phyloP scores from a whole-genome alignment of 2,888 invertebrate species.

The Drosophila seclusa region DNA sequence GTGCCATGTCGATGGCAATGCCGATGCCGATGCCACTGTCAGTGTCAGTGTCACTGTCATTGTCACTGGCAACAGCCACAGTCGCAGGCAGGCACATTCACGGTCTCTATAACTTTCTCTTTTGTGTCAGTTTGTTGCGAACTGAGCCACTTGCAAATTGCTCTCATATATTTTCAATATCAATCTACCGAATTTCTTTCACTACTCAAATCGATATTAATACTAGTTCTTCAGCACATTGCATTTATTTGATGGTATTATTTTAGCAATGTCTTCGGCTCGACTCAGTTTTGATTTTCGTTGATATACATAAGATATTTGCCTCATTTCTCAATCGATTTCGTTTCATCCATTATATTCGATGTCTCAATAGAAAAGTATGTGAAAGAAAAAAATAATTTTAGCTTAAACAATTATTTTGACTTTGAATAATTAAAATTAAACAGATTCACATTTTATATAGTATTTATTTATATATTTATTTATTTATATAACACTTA shows the following conservation, averaged over 20 bases:
- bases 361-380: neutral
- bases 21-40: neutral
- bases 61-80: neutral
- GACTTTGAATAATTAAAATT: neutral
- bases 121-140: conserved; percentile 16
- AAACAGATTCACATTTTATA: neutral
- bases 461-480: neutral
- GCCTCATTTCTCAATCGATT: neutral
- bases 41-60: conserved; percentile 1
- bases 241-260: neutral
- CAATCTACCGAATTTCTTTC: neutral
- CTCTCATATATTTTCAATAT: neutral
- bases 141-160: conserved; percentile 32
- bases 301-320: neutral
- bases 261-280: neutral
- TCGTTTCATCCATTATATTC: neutral
- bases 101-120: conserved; percentile 17
- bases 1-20: conserved; percentile 4
- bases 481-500: neutral
- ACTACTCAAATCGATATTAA: neutral
- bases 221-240: neutral
- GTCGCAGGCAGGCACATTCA: neutral
- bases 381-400: neutral
- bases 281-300: neutral
- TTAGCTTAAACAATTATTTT: neutral